These are phyloP conservation scores for Macroglossus sobrinus DNA, from an alignment of 2,113 vertebrate genomes.

Conservation along the genomic window DNA sequence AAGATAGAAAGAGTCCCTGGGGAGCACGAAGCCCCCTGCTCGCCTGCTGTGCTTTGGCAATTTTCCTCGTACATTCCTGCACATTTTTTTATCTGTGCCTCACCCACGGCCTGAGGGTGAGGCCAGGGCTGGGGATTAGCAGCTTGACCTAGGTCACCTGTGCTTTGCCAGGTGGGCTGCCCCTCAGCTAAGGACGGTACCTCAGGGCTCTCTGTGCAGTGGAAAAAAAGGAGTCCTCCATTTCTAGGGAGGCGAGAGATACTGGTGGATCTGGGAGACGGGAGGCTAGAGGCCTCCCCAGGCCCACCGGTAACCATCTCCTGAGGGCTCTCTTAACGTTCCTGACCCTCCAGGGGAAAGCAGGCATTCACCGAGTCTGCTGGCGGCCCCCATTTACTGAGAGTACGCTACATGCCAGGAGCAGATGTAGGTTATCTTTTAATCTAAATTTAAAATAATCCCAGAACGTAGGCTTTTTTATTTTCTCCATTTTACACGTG, in stretches of 20 bases:
- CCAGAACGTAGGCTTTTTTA: not conserved
- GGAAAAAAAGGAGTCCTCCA: not conserved
- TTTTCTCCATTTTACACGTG: not conserved
- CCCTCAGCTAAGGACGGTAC: too few relatives aligned
- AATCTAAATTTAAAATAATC: not conserved
- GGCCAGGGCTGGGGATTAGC: not conserved
- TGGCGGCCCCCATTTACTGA: not conserved
- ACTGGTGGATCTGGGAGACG: not conserved
- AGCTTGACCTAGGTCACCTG: not conserved
- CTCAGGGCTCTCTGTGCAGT: not conserved
- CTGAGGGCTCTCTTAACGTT: not conserved
- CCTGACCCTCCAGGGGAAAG: not conserved
- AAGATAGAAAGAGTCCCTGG: not conserved
- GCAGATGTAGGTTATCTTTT: not conserved
- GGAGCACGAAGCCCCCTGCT: not conserved
- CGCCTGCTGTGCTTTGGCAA: not conserved
- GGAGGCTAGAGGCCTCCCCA: not conserved
- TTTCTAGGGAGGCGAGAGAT: not conserved
- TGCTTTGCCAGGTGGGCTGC: not conserved
- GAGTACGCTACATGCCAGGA: not conserved
- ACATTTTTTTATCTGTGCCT: conserved; percentile 5
- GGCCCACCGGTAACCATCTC: not conserved
- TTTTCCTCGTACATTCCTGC: not conserved
- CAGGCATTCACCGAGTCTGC: not conserved
- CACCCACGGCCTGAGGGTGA: not conserved